A percentile compares a stretch with the other conserved stretches of the same genome.
Conservation (phyloP, 2,797 vertebrate genomes). For the Falco rusticolus region DNA sequence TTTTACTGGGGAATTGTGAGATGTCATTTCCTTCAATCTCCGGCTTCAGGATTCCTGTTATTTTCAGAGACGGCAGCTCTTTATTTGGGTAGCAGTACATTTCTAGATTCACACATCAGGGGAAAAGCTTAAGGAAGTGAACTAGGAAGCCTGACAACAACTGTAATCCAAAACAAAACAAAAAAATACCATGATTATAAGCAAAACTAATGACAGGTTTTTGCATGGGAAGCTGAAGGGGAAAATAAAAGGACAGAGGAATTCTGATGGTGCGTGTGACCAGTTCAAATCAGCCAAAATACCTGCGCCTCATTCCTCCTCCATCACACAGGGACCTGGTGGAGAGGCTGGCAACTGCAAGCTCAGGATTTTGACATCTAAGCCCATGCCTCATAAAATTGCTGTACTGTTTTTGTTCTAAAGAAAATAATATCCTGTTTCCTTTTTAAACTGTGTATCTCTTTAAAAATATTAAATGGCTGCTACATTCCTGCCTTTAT, state of each 20-base stretch:
- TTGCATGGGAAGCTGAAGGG: not conserved
- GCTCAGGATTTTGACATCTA: not conserved
- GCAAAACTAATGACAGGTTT: not conserved
- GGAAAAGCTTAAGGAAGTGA: not conserved
- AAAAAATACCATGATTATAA: not conserved
- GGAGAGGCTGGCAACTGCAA: not conserved
- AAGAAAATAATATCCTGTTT: slow-evolving; percentile 20
- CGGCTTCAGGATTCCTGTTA: not conserved
- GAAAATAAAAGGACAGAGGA: not conserved
- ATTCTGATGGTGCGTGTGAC: not conserved
- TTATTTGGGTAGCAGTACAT: not conserved
- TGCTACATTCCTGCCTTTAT: slow-evolving; percentile 41
- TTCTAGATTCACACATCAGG: not conserved
- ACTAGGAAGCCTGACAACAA: not conserved
- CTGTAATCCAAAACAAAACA: not conserved
- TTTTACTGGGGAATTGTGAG: not conserved
- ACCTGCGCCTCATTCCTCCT: fast-evolving
- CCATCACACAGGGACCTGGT: not conserved
- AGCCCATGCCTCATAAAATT: not conserved
- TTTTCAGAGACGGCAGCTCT: not conserved
- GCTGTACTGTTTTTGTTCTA: not conserved
- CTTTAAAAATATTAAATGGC: slow-evolving; percentile 17
- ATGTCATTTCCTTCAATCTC: not conserved
- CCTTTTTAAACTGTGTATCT: not conserved
- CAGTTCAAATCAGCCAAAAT: not conserved